Percentiles rank a stretch among this genome's conserved stretches.
Conservation (phyloP, 2,888 invertebrate species). For the Cantharis nigra region DNA sequence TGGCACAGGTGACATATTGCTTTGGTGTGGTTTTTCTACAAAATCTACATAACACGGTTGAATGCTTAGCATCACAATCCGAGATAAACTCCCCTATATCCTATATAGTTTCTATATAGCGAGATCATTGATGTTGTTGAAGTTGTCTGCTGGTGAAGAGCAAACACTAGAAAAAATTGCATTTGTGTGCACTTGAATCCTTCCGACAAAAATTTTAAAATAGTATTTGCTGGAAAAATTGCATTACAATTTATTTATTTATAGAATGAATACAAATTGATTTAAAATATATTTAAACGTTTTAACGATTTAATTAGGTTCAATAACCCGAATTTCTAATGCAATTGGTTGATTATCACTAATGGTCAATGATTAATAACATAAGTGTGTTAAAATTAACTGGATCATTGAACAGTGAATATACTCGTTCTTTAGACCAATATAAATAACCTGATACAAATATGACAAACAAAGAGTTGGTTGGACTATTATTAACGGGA, state of each 20-base stretch:
- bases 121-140: neutral
- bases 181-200: neutral
- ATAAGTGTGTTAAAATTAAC: constrained; percentile 5
- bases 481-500: constrained; percentile 18
- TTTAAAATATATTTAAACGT: neutral
- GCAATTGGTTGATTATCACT: neutral
- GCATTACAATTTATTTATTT: neutral
- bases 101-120: neutral
- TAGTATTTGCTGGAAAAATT: neutral
- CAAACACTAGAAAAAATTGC: neutral
- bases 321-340: neutral
- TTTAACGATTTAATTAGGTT: neutral
- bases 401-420: constrained; percentile 7
- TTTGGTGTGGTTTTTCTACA: neutral
- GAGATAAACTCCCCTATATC: neutral
- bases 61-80: neutral
- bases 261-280: neutral
- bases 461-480: constrained; percentile 19
- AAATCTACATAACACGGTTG: neutral
- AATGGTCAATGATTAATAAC: neutral
- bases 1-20: neutral
- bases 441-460: constrained; percentile 14
- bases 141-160: neutral
- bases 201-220: neutral
- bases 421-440: constrained; percentile 6